Base-by-base conservation (phyloP, 1,140 invertebrate genomes). In the Hesperophylax magnus region DNA sequence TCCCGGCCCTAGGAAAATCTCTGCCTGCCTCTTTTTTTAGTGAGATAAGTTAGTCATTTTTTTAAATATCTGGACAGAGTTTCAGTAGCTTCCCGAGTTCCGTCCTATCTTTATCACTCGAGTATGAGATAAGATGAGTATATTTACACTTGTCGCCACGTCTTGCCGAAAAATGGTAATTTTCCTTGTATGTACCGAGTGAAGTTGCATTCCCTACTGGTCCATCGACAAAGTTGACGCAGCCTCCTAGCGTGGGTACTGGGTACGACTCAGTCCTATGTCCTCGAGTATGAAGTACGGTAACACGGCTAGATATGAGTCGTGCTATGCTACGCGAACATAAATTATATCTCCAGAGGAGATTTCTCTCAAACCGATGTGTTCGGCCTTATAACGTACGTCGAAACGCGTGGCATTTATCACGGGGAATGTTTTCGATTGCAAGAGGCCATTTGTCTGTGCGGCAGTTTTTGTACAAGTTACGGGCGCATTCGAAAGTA, bases 261-360 rank as follows among this genome's bases (percentile, higher is more conserved):
- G 34, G 63, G 39, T 34, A 69, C 31, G 65, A 18, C 60, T 24
- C 60, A 24, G 60, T 22, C 60, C 9, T 4, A n/a, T n/a, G 65
- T 34, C 65, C 34, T n/a, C 24, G 31, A 14, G 31, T 15, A 47
- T 69, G 65, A 69, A 39, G 17, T 69, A 69, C 39, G 65, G 34
- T 18, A 69, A 69, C 72, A 39, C 54, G 61, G 78, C 77, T 69
- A 80, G 81, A 82, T 80, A 82, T 82, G 78, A 82, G 81, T 82
- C 81, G 81, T 82, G 80, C 77, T 74, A 75, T 67, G 61, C 24
- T 76, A 56, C 58, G 61, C 78, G 34, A 79, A 82, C 81, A 82
- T 82, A 82, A 82, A 82, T 82, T 79, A 82, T 82, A 82, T 82
- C 81, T 82, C 78, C n/a, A 27, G 60, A 61, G 69, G 81, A 82